phyloP scores from a whole-genome alignment of 2,888 invertebrate genomes.

The Empis stercorea region DNA sequence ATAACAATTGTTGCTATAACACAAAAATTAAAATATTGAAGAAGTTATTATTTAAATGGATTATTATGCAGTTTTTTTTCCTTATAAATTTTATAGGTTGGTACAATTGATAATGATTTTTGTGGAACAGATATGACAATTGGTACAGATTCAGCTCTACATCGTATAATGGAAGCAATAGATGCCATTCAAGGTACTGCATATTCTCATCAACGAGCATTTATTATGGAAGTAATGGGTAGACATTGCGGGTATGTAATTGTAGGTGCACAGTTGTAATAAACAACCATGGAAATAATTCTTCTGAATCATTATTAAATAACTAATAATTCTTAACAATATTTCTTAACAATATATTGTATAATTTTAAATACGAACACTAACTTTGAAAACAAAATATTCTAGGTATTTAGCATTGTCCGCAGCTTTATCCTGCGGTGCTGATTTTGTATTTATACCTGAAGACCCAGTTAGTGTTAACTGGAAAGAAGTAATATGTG shows the following conservation, averaged over 20 bases:
- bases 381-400: too few species aligned
- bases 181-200: conserved; percentile 94
- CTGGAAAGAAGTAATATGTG: conserved; percentile 71
- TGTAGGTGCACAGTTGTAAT: too few species aligned
- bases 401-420: conserved; percentile 86
- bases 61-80: too few species aligned
- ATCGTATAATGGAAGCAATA: conserved; percentile 89
- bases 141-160: conserved; percentile 87
- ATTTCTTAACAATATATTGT: too few species aligned
- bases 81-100: too few species aligned
- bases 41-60: too few species aligned
- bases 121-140: conserved; percentile 99
- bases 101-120: conserved; percentile 96
- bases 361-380: too few species aligned
- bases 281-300: too few species aligned
- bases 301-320: too few species aligned
- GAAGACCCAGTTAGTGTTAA: conserved; percentile 82
- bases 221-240: conserved; percentile 98
- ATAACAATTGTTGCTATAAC: background rate
- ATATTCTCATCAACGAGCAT: conserved; percentile 90
- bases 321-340: too few species aligned
- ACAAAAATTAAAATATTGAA: too few species aligned
- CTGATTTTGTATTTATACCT: conserved; percentile 91
- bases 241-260: conserved; percentile 84
- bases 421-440: conserved; percentile 81